Percentiles rank a stretch among this genome's conserved stretches.
Conservation (phyloP, 1,140 invertebrate genomes). For the Drosophila eugracilis region DNA sequence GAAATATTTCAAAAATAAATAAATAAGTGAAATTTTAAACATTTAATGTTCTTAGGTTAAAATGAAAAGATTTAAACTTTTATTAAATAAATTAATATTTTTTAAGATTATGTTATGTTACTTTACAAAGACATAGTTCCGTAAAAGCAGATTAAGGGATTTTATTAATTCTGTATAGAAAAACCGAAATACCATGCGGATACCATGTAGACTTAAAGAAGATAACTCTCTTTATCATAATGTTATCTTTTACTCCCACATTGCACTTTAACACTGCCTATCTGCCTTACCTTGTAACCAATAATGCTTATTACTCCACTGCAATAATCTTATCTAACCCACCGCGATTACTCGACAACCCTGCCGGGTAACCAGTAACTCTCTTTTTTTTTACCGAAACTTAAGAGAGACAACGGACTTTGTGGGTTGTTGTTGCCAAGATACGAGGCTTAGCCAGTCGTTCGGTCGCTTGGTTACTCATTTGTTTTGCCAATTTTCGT, state of each 20-base stretch:
- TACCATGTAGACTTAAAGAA: no score
- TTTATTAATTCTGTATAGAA: no score
- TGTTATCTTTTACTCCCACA: conserved; percentile 9
- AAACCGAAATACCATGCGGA: no score
- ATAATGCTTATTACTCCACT: conserved; percentile 8
- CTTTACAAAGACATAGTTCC: no score
- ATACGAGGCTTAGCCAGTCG: conserved; percentile 58
- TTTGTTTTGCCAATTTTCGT: conserved; percentile 82
- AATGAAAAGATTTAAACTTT: no score
- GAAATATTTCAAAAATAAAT: not conserved
- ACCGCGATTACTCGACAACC: conserved; percentile 26
- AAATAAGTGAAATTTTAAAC: not conserved
- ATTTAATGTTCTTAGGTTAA: not conserved
- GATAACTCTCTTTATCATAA: conserved; percentile 6
- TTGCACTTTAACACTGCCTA: conserved; percentile 28
- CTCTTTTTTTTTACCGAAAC: conserved; percentile 14
- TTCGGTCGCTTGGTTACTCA: conserved; percentile 78
- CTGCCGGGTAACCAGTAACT: conserved; percentile 14
- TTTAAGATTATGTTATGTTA: no score
- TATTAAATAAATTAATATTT: no score
- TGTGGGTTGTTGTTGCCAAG: conserved; percentile 71
- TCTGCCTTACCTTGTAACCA: conserved; percentile 33
- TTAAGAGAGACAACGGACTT: conserved; percentile 31
- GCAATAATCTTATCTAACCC: conserved; percentile 7
- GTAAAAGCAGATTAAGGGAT: no score